These are phyloP conservation scores for Gallinago solitaria DNA, from an alignment of 2,797 vertebrate species.

Conservation along the genomic window DNA sequence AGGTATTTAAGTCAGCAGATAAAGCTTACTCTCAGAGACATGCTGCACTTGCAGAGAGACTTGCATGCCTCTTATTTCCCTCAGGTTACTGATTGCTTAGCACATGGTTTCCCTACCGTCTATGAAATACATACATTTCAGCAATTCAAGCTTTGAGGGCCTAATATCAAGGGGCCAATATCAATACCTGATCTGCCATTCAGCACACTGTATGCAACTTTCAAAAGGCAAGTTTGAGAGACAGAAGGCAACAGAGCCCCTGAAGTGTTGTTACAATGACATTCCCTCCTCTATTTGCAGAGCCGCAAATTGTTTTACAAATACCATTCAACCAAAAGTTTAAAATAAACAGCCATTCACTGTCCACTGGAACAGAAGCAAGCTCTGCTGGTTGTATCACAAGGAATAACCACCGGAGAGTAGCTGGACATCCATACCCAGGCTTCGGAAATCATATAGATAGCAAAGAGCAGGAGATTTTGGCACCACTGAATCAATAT, in stretches of 20 bases:
- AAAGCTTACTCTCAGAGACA: neutral
- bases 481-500: conserved; percentile 2
- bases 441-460: neutral
- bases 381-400: neutral
- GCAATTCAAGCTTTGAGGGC: neutral
- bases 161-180: neutral
- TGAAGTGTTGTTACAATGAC: conserved; percentile 2
- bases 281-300: neutral
- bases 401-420: neutral
- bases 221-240: conserved; percentile 7
- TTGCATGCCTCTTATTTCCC: neutral
- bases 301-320: conserved; percentile 7
- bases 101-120: neutral
- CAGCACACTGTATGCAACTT: neutral
- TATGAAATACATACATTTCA: neutral
- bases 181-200: conserved; percentile 31
- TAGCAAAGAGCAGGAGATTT: neutral
- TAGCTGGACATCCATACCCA: neutral
- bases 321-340: neutral
- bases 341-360: conserved; percentile 1
- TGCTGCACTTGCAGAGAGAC: neutral
- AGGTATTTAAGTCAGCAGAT: neutral
- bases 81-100: neutral
- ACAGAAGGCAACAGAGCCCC: neutral
- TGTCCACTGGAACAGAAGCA: neutral